Evolutionary conservation across 1,140 invertebrate species (phyloP).

Genomic region (Nasonia vitripennis): DNA sequence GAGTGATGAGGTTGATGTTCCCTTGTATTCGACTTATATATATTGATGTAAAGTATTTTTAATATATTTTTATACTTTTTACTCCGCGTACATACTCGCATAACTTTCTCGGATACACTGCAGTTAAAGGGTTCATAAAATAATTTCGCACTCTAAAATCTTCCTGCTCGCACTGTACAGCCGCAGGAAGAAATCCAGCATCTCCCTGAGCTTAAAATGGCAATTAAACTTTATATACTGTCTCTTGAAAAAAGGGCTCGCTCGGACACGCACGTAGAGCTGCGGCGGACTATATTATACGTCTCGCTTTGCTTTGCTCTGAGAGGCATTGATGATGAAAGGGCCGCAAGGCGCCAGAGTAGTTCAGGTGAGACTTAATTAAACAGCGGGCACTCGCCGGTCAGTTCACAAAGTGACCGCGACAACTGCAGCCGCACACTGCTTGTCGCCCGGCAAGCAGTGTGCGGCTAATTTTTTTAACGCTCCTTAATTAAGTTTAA

Average conservation of each 20-base stretch:
- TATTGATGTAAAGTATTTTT: too few species aligned
- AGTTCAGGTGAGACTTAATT: constrained; percentile 75
- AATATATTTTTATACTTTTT: too few species aligned
- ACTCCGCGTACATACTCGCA: too few species aligned
- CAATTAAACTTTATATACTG: background rate
- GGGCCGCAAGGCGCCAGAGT: constrained; percentile 29
- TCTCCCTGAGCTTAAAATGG: constrained; percentile 7
- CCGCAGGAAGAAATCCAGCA: background rate
- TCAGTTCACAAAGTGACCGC: constrained; percentile 76
- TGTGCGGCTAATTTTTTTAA: too few species aligned
- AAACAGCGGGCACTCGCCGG: constrained; percentile 72
- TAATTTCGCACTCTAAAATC: background rate
- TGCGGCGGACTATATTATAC: background rate
- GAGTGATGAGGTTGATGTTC: background rate
- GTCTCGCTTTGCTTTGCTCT: background rate
- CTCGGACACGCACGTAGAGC: background rate
- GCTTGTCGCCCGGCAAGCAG: constrained; percentile 35
- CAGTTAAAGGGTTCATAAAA: background rate
- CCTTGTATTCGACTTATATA: too few species aligned
- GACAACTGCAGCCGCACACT: constrained; percentile 59
- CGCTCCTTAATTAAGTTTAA: constrained; percentile 3
- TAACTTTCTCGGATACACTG: too few species aligned
- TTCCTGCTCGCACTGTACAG: background rate
- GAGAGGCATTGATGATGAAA: constrained; percentile 37
- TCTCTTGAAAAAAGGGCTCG: background rate